A percentile compares a stretch with the other conserved stretches of the same genome.
phyloP scores from a whole-genome alignment of 2,888 invertebrate species.

The Ochropleura plecta region DNA sequence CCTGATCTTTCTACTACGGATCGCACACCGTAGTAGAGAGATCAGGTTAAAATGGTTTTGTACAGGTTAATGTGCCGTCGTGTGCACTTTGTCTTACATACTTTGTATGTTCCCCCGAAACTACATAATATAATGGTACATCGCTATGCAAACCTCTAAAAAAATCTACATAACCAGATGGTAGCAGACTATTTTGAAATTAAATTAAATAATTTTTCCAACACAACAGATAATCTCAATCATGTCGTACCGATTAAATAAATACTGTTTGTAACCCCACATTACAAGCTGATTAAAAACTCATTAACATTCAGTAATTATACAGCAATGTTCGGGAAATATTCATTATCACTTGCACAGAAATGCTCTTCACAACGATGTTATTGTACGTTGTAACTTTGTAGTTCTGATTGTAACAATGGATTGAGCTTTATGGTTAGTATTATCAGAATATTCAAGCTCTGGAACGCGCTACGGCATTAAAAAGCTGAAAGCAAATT shows the following conservation, averaged over 20 bases:
- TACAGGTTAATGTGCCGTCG: no score
- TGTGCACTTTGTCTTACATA: no score
- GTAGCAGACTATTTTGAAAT: neutral
- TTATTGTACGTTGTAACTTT: neutral
- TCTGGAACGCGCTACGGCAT: no score
- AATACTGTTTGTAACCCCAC: conserved; percentile 39
- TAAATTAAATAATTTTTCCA: neutral
- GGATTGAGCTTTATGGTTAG: neutral
- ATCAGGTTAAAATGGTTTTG: no score
- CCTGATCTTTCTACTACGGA: no score
- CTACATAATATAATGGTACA: neutral
- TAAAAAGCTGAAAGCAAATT: no score
- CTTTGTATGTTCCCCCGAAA: neutral
- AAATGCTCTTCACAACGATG: neutral
- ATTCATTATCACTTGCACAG: conserved; percentile 7
- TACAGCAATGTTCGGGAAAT: conserved; percentile 29
- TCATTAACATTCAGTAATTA: conserved; percentile 55
- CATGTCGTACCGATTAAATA: conserved; percentile 26
- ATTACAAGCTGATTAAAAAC: conserved; percentile 54
- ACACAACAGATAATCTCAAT: conserved; percentile 34
- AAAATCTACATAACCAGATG: neutral
- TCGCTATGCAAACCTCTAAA: neutral
- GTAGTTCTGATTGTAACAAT: neutral
- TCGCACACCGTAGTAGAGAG: no score
- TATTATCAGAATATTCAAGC: neutral